Conservation (phyloP, 2,113 vertebrate species). For the Chloebia gouldiae region DNA sequence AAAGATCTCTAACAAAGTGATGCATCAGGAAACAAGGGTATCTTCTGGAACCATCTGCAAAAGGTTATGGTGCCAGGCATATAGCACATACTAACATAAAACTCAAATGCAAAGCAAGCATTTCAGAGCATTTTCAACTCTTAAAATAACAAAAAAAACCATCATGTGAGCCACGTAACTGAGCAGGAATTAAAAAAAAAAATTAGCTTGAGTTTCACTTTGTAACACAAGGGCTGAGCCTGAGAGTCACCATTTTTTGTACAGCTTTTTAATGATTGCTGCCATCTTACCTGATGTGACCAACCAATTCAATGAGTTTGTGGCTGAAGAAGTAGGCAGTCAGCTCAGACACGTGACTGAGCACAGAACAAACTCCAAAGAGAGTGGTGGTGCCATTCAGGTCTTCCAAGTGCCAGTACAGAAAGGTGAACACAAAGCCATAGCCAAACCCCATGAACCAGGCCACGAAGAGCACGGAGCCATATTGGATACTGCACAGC, state of each 20-base stretch:
- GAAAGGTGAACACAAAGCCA: conserved; percentile 97
- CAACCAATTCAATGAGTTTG: conserved; percentile 96
- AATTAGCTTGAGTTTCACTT: not conserved
- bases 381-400: conserved; percentile 92
- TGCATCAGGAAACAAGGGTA: not conserved
- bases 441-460: conserved; percentile 99
- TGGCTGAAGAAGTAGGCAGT: conserved; percentile 97
- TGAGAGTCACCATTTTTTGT: not conserved
- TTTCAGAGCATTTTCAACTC: not conserved
- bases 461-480: conserved; percentile 93
- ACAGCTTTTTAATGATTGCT: not conserved
- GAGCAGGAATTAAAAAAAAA: not conserved
- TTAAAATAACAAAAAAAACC: not conserved
- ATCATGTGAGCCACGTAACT: not conserved
- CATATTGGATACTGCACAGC: conserved; percentile 90
- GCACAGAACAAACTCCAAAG: conserved; percentile 93
- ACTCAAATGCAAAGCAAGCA: not conserved
- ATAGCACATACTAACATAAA: not conserved
- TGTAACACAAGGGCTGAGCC: not conserved
- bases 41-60: not conserved
- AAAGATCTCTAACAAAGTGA: not conserved
- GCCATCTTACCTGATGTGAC: conserved; percentile 89
- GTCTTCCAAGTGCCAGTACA: conserved; percentile 97
- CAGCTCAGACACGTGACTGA: conserved; percentile 93
- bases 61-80: not conserved